phyloP scores from a whole-genome alignment of 2,113 vertebrate species.

The Neogale vison region DNA sequence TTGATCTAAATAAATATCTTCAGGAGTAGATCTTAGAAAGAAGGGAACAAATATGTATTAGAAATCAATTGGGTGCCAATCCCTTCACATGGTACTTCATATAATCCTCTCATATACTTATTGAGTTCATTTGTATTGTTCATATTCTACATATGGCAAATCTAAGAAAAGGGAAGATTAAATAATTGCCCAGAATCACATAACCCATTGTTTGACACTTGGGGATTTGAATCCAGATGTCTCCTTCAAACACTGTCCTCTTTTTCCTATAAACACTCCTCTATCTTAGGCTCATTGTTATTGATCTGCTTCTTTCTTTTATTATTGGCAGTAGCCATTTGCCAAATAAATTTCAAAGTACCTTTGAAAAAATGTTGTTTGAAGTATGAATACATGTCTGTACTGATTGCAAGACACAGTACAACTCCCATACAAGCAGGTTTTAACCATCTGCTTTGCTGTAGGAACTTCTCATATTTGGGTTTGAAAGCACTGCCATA shows the following conservation, averaged over 20 bases:
- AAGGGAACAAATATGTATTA: not conserved
- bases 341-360: not conserved
- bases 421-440: not conserved
- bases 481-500: not conserved
- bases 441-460: not conserved
- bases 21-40: not conserved
- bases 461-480: not conserved
- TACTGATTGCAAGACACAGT: not conserved
- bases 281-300: not conserved
- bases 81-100: not conserved
- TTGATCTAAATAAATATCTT: not conserved
- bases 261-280: not conserved
- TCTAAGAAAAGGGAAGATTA: not conserved
- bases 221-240: not conserved
- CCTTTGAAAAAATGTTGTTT: not conserved
- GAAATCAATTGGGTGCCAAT: not conserved
- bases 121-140: not conserved
- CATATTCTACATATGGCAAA: not conserved
- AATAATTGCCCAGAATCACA: not conserved
- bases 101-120: not conserved
- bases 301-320: not conserved
- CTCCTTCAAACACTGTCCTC: not conserved
- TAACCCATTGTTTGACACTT: not conserved
- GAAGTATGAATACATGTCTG: not conserved
- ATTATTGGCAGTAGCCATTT: not conserved